phyloP scores from a whole-genome alignment of 2,797 vertebrate genomes.

The Aldrovandia affinis region DNA sequence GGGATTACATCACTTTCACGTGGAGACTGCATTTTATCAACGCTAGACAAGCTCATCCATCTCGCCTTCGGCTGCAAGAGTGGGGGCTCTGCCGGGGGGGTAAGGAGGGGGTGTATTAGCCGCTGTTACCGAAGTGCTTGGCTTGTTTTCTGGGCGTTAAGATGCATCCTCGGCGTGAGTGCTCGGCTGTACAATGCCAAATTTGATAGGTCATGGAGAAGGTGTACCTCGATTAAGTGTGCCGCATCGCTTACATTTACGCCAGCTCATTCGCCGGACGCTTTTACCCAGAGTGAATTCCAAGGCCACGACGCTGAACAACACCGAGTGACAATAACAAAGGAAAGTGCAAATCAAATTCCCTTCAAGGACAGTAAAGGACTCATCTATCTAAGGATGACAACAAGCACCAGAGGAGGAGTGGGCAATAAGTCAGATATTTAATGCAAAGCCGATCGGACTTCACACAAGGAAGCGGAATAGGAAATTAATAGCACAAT shows the following conservation, averaged over 20 bases:
- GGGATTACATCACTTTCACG: conserved; percentile 66
- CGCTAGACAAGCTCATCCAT: conserved; percentile 58
- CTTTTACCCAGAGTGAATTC: no score
- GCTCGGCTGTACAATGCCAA: not conserved
- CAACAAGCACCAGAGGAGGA: no score
- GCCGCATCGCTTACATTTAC: not conserved
- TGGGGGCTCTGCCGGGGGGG: not conserved
- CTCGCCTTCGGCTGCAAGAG: conserved; percentile 44
- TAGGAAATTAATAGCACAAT: no score
- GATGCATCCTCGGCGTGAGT: not conserved
- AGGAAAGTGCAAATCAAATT: no score
- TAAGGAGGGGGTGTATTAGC: conserved; percentile 31
- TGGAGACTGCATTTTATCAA: conserved; percentile 49
- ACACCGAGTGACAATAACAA: no score
- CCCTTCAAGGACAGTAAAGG: no score
- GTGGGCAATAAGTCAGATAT: no score
- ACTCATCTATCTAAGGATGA: no score
- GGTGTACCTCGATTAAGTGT: conserved; percentile 20
- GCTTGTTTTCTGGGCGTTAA: not conserved
- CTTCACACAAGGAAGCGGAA: no score
- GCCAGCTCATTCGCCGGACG: no score
- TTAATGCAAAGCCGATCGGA: no score
- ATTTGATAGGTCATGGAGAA: conserved; percentile 26
- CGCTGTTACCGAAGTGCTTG: conserved; percentile 24
- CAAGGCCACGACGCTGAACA: no score